phyloP scores from a whole-genome alignment of 1,140 invertebrate genomes.

The Sycobia sp. region DNA sequence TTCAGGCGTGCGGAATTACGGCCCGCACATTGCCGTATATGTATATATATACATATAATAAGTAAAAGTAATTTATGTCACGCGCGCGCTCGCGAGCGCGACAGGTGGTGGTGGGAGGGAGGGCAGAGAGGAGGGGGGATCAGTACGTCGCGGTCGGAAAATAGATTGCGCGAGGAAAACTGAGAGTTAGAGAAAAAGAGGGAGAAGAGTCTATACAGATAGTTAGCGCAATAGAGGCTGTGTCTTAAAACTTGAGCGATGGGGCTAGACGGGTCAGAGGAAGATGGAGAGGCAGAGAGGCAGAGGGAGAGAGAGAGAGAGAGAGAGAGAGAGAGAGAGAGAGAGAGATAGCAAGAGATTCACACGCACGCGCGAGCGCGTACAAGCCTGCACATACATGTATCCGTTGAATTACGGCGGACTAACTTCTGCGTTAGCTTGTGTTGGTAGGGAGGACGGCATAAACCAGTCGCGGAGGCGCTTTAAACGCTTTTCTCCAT shows the following conservation, averaged over 20 bases:
- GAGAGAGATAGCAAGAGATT: not conserved
- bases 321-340: not conserved
- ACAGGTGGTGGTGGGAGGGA: too few species aligned
- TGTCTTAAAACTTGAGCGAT: too few species aligned
- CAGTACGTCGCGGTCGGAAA: slow-evolving; percentile 11
- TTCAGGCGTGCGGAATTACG: too few species aligned
- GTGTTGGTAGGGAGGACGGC: too few species aligned
- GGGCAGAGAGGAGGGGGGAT: slow-evolving; percentile 9
- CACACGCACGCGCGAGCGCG: too few species aligned
- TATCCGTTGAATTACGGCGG: slow-evolving; percentile 29
- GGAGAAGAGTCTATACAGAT: too few species aligned
- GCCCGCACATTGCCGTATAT: too few species aligned
- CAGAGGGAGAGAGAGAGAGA: slow-evolving; percentile 28
- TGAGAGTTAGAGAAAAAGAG: slow-evolving; percentile 3
- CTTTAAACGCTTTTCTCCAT: slow-evolving; percentile 34
- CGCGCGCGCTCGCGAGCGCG: not conserved
- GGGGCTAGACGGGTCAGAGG: too few species aligned
- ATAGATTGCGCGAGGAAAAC: slow-evolving; percentile 15
- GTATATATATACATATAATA: slow-evolving; percentile 14
- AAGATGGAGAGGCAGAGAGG: not conserved
- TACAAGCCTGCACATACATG: too few species aligned
- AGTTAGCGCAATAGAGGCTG: too few species aligned
- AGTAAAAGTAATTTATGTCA: slow-evolving; percentile 6
- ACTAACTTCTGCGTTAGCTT: too few species aligned
- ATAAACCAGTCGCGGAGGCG: slow-evolving; percentile 22